A percentile compares a stretch with the other conserved stretches of the same genome.
Conservation (phyloP, 1,140 invertebrate species). For the Euglossa dilemma region DNA sequence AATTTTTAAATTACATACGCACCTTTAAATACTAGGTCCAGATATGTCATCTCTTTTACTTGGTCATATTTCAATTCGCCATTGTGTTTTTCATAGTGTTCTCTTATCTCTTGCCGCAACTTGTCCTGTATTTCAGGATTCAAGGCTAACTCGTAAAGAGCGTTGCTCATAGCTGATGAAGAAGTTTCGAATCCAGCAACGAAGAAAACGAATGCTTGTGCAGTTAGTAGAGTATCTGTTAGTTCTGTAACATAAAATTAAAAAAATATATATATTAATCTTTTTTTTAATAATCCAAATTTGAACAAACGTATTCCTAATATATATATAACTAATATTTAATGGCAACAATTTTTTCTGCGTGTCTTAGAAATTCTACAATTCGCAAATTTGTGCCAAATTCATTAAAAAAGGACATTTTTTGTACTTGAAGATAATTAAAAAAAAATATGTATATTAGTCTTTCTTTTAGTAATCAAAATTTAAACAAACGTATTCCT, state of each 20-base stretch:
- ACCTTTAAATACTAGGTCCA: constrained; percentile 71
- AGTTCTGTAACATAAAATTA: constrained; percentile 60
- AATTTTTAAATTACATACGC: not conserved
- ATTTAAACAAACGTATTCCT: too few species aligned
- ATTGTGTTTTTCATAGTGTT: constrained; percentile 55
- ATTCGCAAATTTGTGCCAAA: too few species aligned
- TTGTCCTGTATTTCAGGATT: constrained; percentile 82
- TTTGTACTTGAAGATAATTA: too few species aligned
- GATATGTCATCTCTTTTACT: constrained; percentile 69
- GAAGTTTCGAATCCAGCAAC: constrained; percentile 85
- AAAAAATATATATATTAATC: not conserved
- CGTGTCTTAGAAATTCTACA: too few species aligned
- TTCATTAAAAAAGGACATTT: too few species aligned
- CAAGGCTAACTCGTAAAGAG: constrained; percentile 81
- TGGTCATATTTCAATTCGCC: constrained; percentile 65
- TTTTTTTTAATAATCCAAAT: not conserved
- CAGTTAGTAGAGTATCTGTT: constrained; percentile 67
- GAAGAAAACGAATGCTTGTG: constrained; percentile 79
- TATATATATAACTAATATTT: too few species aligned
- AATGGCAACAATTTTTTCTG: too few species aligned
- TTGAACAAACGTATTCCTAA: too few species aligned
- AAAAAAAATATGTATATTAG: not conserved
- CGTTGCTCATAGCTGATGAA: constrained; percentile 80
- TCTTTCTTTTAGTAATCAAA: not conserved
- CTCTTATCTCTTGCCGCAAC: constrained; percentile 81